phyloP scores from a whole-genome alignment of 2,888 invertebrate genomes.

The Leptinotarsa haldemani region DNA sequence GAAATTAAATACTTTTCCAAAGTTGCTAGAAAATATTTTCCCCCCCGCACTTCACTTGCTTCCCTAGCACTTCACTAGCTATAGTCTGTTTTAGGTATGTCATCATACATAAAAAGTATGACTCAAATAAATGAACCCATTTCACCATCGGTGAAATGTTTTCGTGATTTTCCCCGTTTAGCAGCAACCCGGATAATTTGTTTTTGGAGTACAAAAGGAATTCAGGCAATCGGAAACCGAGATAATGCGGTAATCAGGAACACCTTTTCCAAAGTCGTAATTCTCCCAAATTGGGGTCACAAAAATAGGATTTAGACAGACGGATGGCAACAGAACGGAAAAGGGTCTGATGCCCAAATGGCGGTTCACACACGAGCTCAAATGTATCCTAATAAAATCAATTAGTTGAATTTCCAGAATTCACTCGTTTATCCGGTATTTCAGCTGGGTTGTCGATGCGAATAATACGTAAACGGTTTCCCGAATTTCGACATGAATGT shows the following conservation, averaged over 20 bases:
- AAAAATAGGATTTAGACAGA: conserved; percentile 33
- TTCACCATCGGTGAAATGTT: neutral
- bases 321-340: conserved; percentile 19
- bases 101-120: too few relatives aligned
- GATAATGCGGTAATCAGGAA: conserved; percentile 36
- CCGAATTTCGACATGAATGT: neutral
- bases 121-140: neutral
- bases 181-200: conserved; percentile 3
- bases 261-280: conserved; percentile 35
- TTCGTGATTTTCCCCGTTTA: neutral
- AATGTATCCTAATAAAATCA: conserved; percentile 20
- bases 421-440: neutral
- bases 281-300: conserved; percentile 37
- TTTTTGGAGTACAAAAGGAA: conserved; percentile 23
- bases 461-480: neutral
- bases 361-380: conserved; percentile 10
- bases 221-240: conserved; percentile 32
- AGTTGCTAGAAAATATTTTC: too few relatives aligned
- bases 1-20: too few relatives aligned
- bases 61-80: too few relatives aligned
- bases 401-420: conserved; percentile 2
- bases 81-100: too few relatives aligned
- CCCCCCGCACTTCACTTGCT: too few relatives aligned
- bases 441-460: neutral
- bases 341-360: conserved; percentile 17